These are phyloP conservation scores for Casuarius casuarius DNA, from an alignment of 2,113 vertebrate species.

Conservation along the genomic window DNA sequence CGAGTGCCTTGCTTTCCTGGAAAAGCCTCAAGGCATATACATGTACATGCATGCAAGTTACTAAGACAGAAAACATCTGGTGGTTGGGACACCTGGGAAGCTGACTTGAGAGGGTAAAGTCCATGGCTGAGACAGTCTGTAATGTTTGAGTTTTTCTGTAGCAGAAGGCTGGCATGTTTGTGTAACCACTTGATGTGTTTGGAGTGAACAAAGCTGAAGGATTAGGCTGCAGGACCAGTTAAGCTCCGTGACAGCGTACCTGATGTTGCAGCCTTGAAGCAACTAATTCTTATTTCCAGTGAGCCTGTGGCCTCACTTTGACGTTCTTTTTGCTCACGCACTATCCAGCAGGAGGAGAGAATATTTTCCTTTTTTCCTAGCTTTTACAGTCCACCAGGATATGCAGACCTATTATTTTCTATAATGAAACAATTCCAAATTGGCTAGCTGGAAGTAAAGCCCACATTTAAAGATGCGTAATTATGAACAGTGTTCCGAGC, in stretches of 20 bases:
- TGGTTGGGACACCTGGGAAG: not conserved
- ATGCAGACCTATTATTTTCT: not conserved
- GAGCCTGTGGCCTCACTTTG: not conserved
- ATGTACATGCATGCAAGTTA: rapidly evolving
- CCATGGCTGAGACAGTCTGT: not conserved
- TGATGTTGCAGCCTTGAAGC: not conserved
- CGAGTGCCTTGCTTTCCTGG: not conserved
- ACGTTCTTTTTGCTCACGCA: not conserved
- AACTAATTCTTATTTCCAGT: not conserved
- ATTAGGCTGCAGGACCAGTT: not conserved
- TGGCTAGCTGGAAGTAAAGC: not conserved
- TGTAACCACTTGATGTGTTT: no score
- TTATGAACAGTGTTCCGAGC: not conserved
- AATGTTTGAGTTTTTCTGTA: not conserved
- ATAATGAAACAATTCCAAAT: not conserved
- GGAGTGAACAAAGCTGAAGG: not conserved
- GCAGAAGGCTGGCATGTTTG: not conserved
- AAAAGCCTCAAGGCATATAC: not conserved
- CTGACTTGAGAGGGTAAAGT: not conserved
- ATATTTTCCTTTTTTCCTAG: not conserved
- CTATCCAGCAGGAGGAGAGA: not conserved
- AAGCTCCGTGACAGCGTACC: not conserved
- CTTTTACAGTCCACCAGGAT: not conserved
- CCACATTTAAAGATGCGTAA: not conserved
- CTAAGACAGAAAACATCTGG: not conserved